Base-by-base conservation (phyloP, 2,113 vertebrate genomes). In the Ctenomys sociabilis region DNA sequence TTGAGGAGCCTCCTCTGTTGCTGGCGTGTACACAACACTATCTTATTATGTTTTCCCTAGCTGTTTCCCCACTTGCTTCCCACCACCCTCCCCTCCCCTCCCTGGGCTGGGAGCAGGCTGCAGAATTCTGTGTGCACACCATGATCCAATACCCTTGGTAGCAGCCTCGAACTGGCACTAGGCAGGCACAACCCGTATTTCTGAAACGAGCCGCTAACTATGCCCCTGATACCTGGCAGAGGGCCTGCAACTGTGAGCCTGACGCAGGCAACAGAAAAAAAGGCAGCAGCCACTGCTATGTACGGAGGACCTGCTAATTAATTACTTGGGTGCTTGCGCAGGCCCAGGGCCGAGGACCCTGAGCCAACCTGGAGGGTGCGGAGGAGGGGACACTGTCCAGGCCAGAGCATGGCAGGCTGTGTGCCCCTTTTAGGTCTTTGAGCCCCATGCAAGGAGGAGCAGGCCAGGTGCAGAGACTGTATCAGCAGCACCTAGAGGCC, bases 141-240 rank as follows among this genome's bases (percentile, higher is more conserved):
- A 0, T 1, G 3, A 54, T 0, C 22, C 3, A 1, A 21, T 0
- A 28, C 21, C 30, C 77, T 70, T 9, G 1, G 73, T 43, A 37
- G 35, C 45, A 13, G 40, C 72, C 78, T 24, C 0, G 11, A 61
- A 35, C 78, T 3, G 84, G 64, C 82, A 7, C 0, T 43, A 0
- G 2, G 85, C 35, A 32, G 63, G 19, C 35, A 80, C 63, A 16
- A n/a, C 80, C 19, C 1, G 1, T 61, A 85, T 37, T 88, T 96
- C 89, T 78, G 78, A 82, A 88, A 86, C 0, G 66, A 80, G 68
- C 6, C 77, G n/a, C 37, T 43, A 1, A 61, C 59, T 66, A 14
- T 3, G 37, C 32, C 30, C 40, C 78, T 37, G 66, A 70, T 7
- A 61, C 49, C 81, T 66, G 61, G 85, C 84, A 70, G 70, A 43